Percentiles rank a stretch among this genome's conserved stretches.
Evolutionary conservation across 2,888 invertebrate genomes (phyloP).

Genomic region (Cerastis rubricosa): DNA sequence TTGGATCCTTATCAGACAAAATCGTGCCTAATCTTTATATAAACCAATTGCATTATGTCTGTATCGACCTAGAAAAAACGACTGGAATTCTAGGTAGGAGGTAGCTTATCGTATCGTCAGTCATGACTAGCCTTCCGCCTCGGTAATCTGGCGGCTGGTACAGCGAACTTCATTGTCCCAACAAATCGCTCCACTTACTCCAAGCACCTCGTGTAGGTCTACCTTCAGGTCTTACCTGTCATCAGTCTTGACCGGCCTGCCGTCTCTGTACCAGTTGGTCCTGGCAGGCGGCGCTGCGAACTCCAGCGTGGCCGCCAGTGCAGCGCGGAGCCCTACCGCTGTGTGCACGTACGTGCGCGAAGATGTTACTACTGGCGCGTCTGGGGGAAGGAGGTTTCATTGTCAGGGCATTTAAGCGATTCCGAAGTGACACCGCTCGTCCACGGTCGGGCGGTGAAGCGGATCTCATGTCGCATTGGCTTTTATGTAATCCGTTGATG

Average conservation of each 20-base stretch:
- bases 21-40: neutral
- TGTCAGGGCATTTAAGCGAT: neutral
- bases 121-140: neutral
- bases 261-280: conserved; percentile 93
- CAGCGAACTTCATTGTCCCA: neutral
- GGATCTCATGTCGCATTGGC: too few species aligned
- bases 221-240: conserved; percentile 75
- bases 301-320: conserved; percentile 93
- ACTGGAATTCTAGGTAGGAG: neutral
- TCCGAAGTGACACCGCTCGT: too few species aligned
- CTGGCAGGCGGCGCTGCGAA: conserved; percentile 93
- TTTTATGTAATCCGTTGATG: too few species aligned
- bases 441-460: too few species aligned
- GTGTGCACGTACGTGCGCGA: conserved; percentile 94
- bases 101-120: neutral
- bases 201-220: neutral
- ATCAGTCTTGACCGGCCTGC: conserved; percentile 88
- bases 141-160: neutral
- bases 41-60: neutral
- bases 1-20: neutral
- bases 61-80: neutral
- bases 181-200: neutral
- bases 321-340: conserved; percentile 93
- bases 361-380: conserved; percentile 93
- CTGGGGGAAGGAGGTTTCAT: conserved; percentile 80